Evolutionary conservation across 2,113 vertebrate species (phyloP), one percentile per base, ranked within the genome.

Genomic region (Benitochromis conjunctus): DNA sequence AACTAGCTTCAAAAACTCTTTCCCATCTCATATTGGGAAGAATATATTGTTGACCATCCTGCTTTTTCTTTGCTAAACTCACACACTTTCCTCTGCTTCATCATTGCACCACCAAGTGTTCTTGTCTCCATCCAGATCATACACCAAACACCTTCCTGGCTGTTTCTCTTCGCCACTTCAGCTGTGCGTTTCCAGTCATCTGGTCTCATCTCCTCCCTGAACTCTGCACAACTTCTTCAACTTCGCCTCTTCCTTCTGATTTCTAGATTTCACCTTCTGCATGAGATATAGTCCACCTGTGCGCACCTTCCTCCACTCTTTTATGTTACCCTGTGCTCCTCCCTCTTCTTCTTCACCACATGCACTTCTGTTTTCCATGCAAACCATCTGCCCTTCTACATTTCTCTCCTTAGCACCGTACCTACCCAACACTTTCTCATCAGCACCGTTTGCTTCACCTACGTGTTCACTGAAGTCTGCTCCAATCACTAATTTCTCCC

Each of bases 301-400:
- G 57, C 0, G 6, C 62, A 66, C 34, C n/a, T 69, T 0, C 38
- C 36, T 69, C n/a, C 2, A 6, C 64, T 43, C 36, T 24, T 43
- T 36, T 1, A 14, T 43, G 64, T 24, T 24, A 43, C 0, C 36
- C 62, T 24, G 12, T 43, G 64, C 24, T 43, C 64, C 36, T 69
- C n/a, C 0, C 12, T 43, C 64, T 38, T 64, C 60, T 1, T 3
- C 18, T 38, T 64, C 31, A 38, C 19, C 60, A 38, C 34, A 64
- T 13, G 16, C 57, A 60, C 10, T 60, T 60, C 0, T 31, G n/a
- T 64, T 31, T n/a, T 38, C 38, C 12, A 21, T 41, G 11, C 12
- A 43, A 2, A 69, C 60, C 60, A 2, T 43, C n/a, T 43, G 36
- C 38, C 7, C 21, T 9, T 41, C 19, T 46, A 13, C 36, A 14